Conservation (phyloP, 2,888 invertebrate genomes). For the Apamea monoglypha region DNA sequence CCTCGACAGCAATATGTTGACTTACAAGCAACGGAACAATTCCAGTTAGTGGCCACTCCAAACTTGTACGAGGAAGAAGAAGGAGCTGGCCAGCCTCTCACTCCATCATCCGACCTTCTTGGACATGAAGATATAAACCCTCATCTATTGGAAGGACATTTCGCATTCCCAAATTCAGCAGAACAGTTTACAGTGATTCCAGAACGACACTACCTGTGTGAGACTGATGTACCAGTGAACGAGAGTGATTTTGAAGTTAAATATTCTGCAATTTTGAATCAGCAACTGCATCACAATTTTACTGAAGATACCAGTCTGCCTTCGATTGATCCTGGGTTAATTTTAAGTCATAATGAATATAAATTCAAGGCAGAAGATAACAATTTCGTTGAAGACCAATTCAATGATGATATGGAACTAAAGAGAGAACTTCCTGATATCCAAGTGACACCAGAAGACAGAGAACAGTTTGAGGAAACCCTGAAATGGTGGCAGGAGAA, state of each 20-base stretch:
- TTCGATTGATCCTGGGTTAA: slow-evolving; percentile 81
- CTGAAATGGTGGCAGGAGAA: slow-evolving; percentile 90
- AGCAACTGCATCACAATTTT: slow-evolving; percentile 78
- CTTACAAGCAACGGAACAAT: slow-evolving; percentile 91
- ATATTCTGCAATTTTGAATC: slow-evolving; percentile 85
- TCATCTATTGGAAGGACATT: slow-evolving; percentile 86
- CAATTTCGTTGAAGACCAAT: slow-evolving; percentile 81
- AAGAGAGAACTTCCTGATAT: slow-evolving; percentile 88
- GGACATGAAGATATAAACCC: slow-evolving; percentile 88
- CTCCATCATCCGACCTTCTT: slow-evolving; percentile 86
- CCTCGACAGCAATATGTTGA: slow-evolving; percentile 91
- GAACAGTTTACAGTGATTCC: slow-evolving; percentile 90
- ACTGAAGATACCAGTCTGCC: slow-evolving; percentile 74
- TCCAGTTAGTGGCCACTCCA: slow-evolving; percentile 91
- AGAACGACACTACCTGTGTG: slow-evolving; percentile 83
- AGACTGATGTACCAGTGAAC: slow-evolving; percentile 82
- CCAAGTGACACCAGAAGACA: slow-evolving; percentile 87
- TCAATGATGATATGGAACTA: slow-evolving; percentile 86
- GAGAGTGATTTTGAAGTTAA: slow-evolving; percentile 87
- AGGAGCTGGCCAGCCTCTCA: slow-evolving; percentile 88
- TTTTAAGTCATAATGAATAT: slow-evolving; percentile 78
- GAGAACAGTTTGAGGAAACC: slow-evolving; percentile 88
- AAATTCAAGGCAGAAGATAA: slow-evolving; percentile 82
- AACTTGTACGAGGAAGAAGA: slow-evolving; percentile 92
- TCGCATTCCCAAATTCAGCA: slow-evolving; percentile 87